Evolutionary conservation across 2,113 vertebrate genomes (phyloP).

Genomic region (Alaudala cheleensis): DNA sequence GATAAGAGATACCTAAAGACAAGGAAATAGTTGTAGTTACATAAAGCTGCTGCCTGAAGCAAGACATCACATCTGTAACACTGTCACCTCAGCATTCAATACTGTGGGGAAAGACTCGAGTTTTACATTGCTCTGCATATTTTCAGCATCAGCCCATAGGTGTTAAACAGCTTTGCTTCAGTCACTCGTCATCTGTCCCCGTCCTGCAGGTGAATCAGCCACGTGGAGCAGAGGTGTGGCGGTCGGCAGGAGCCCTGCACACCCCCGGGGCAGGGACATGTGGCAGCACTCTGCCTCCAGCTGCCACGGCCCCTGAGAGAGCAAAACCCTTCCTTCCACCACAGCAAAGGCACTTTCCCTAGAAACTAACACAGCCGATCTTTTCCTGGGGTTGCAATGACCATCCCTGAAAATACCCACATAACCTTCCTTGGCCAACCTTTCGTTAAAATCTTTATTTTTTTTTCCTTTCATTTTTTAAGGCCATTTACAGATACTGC

Average conservation of each 20-base stretch:
- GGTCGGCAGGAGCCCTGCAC: neutral
- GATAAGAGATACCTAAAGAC: neutral
- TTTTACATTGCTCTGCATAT: neutral
- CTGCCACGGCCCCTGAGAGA: neutral
- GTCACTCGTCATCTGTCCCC: neutral
- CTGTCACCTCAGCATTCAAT: neutral
- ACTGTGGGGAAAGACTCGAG: neutral
- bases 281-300: neutral
- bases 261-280: rapidly evolving
- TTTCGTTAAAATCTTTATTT: neutral
- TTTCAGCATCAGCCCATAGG: neutral
- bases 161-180: neutral
- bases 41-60: neutral
- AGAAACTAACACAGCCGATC: neutral
- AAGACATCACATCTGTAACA: neutral
- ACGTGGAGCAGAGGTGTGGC: too few relatives aligned
- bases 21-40: neutral
- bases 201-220: neutral
- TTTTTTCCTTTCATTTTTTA: too few relatives aligned
- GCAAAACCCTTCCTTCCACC: neutral
- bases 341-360: neutral
- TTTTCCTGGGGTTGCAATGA: neutral
- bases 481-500: neutral
- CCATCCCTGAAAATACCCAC: neutral
- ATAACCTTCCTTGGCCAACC: neutral